Conservation (phyloP, 2,888 invertebrate species). For the Sesia bembeciformis region DNA sequence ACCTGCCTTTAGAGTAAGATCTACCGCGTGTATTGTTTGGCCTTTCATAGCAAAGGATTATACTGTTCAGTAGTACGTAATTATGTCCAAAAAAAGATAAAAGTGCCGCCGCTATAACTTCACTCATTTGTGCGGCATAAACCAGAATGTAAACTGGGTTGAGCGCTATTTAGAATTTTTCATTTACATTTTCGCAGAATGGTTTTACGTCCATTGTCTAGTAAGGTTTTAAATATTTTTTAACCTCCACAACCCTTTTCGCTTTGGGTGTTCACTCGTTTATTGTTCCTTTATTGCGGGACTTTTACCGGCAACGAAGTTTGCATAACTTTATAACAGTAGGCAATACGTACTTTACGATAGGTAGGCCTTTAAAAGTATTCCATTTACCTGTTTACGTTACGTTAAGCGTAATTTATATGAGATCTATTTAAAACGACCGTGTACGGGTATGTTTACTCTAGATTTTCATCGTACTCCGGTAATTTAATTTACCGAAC, state of each 20-base stretch:
- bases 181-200: conserved; percentile 40
- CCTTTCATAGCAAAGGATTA: conserved; percentile 8
- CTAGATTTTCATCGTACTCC: conserved; percentile 20
- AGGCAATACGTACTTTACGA: background rate
- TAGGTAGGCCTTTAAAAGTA: background rate
- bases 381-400: background rate
- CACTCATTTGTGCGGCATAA: conserved; percentile 32
- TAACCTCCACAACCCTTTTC: conserved; percentile 43
- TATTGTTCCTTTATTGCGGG: conserved; percentile 51
- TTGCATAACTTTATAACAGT: conserved; percentile 38
- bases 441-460: conserved; percentile 14
- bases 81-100: conserved; percentile 28
- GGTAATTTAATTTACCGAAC: conserved; percentile 2
- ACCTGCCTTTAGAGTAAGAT: background rate
- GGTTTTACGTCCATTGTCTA: conserved; percentile 45
- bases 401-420: background rate
- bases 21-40: background rate
- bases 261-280: conserved; percentile 46
- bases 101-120: conserved; percentile 37
- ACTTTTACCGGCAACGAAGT: conserved; percentile 42
- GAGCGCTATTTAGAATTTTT: conserved; percentile 37
- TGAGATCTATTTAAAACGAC: background rate
- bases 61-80: conserved; percentile 23
- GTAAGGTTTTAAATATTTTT: conserved; percentile 41
- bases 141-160: conserved; percentile 25